Evolutionary conservation across 2,113 vertebrate genomes (phyloP), one percentile per base, ranked within the genome.

Genomic region (Machaerirhynchus nigripectus): DNA sequence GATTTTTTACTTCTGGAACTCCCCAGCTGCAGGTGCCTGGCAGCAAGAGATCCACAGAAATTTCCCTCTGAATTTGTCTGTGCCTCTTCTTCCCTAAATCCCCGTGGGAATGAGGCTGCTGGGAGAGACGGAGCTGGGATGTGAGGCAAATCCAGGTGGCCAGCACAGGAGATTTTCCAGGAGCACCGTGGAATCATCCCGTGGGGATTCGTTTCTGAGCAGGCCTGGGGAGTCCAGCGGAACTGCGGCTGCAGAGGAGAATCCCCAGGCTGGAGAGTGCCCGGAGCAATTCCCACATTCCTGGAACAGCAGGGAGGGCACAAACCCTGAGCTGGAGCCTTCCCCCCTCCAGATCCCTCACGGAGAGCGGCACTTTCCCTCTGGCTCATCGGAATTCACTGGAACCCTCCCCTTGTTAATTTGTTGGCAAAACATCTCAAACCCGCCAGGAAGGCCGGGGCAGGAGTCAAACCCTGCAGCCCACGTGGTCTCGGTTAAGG

Each of bases 351-450:
- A n/a, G n/a, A 26, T 39, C 87, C 70, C 56, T 42, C 52, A 0
- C 0, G 9, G 13, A 47, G 40, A 91, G n/a, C 31, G 57, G 67
- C 37, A 78, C 31, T 40, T 67, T 76, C 69, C 83, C 64, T 24
- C 84, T 20, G 77, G 71, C 68, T 84, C 73, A 71, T 53, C 37
- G 39, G 33, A 78, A 86, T 49, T 92, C 87, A 7, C 63, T 8
- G n/a, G 37, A 57, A 74, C 23, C 28, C 4, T 21, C 37, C 46
- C 71, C 37, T 22, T 4, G n/a, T 31, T 83, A 49, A 86, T 83
- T 63, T 75, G 68, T 44, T 87, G 88, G 85, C 63, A 78, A 93
- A 96, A 92, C 49, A 73, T 1, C 60, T 19, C 87, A 31, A 82
- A 77, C 46, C 21, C 31, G 70, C 39, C 75, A n/a, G 64, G 77